phyloP scores from a whole-genome alignment of 2,113 vertebrate species.

The Oxyruncus cristatus region DNA sequence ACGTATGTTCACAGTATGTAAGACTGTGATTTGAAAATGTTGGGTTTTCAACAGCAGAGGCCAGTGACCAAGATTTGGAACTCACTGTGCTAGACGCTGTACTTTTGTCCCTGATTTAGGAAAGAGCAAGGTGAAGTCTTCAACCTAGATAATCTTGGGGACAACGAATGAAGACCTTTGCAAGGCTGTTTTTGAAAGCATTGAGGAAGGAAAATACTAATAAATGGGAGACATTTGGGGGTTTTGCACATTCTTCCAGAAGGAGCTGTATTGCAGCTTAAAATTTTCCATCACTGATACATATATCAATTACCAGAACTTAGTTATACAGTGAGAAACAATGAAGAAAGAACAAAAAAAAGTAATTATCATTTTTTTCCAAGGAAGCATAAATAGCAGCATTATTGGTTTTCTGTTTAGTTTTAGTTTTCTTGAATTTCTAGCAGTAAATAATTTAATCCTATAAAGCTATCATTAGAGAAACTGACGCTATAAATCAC shows the following conservation, averaged over 20 bases:
- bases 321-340: not conserved
- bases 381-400: conserved; percentile 55
- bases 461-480: conserved; percentile 73
- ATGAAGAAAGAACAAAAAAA: not conserved
- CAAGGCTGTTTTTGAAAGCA: not conserved
- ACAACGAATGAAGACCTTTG: not conserved
- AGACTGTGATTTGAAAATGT: not conserved
- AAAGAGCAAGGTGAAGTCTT: not conserved
- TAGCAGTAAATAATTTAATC: conserved; percentile 73
- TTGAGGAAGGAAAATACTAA: not conserved
- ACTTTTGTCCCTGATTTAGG: not conserved
- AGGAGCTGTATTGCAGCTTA: not conserved
- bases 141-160: not conserved
- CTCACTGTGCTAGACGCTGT: not conserved
- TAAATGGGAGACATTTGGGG: not conserved
- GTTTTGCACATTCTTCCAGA: not conserved
- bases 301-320: not conserved
- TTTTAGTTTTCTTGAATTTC: conserved; percentile 57
- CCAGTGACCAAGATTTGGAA: not conserved
- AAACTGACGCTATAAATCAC: conserved; percentile 71
- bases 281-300: not conserved
- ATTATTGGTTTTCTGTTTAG: conserved; percentile 55
- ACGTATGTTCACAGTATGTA: not conserved
- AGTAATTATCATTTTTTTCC: not conserved
- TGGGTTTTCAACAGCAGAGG: not conserved